Evolutionary conservation across 2,113 vertebrate species (phyloP), one percentile per base, ranked within the genome.

Genomic region (Cichladusa arquata): DNA sequence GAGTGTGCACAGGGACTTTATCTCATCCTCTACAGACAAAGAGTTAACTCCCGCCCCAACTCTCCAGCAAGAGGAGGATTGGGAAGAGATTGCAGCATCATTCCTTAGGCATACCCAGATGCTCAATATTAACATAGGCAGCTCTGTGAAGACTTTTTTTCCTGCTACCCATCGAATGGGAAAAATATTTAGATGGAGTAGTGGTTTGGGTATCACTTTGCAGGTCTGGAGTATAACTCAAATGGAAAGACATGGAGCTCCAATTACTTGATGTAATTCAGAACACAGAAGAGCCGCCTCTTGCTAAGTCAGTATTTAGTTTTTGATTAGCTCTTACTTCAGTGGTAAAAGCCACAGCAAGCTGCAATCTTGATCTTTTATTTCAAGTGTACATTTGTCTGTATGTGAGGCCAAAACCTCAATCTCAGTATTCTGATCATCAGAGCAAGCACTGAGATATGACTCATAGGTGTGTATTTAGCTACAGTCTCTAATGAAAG

Each of bases 131-230:
- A 94, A 53, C 2, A 4, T 22, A 82, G 42, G 71, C 90, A 95
- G 51, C 70, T 61, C 71, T 78, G 44, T n/a, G 51, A 86, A 88
- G 88, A 88, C 42, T 70, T 90, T 87, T 87, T 82, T 95, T 70
- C 61, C 81, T 86, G 74, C 71, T 92, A 82, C 44, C 57, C 71
- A 33, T 66, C 0, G 5, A 26, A 50, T 0, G 17, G 79, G 85
- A 88, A 90, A 83, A 90, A 38, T 81, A 81, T 78, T 88, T 90
- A 62, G 62, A 77, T 58, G 74, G 88, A 92, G 84, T 13, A 72
- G 91, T 6, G 84, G 78, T 87, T 96, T 92, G 87, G 47, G 54
- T 95, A 96, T 91, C 76, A 44, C 54, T 92, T 96, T 92, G 79
- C 85, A 92, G 85, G 60, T 88, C 87, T 93, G 91, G 67, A 92